These are phyloP conservation scores for Linnaemya tessellans DNA, from an alignment of 2,888 invertebrate species.

Conservation along the genomic window DNA sequence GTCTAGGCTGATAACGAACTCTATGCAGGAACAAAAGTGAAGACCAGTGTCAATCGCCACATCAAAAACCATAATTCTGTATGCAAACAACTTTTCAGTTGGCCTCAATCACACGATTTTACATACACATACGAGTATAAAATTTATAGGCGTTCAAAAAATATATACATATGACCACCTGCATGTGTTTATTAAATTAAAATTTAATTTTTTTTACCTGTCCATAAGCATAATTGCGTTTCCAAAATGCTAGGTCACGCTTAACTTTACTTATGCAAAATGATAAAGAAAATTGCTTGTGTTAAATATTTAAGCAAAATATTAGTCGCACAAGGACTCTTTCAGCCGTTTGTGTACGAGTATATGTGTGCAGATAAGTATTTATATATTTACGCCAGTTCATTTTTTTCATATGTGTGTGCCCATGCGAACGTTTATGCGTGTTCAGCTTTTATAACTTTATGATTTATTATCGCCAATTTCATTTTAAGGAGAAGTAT, in stretches of 20 bases:
- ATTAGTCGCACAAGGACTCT: background rate
- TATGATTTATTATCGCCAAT: slow-evolving; percentile 26
- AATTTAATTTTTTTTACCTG: slow-evolving; percentile 13
- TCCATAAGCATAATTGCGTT: slow-evolving; percentile 51
- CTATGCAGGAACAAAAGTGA: too few species aligned
- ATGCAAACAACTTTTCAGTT: too few species aligned
- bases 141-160: too few species aligned
- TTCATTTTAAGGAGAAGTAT: slow-evolving; percentile 44
- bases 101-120: too few species aligned
- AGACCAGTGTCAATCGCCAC: too few species aligned
- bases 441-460: slow-evolving; percentile 58
- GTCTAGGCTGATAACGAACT: too few species aligned
- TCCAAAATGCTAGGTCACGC: slow-evolving; percentile 65
- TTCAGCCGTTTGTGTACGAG: background rate
- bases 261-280: slow-evolving; percentile 20
- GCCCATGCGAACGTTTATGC: slow-evolving; percentile 3
- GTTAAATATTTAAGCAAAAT: background rate
- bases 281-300: background rate
- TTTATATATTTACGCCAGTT: background rate
- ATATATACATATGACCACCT: slow-evolving; percentile 54
- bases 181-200: slow-evolving; percentile 28
- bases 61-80: too few species aligned
- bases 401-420: background rate
- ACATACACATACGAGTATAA: too few species aligned
- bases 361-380: background rate